Base-by-base conservation (phyloP, 1,140 invertebrate species). In the Drosophila dunni region DNA sequence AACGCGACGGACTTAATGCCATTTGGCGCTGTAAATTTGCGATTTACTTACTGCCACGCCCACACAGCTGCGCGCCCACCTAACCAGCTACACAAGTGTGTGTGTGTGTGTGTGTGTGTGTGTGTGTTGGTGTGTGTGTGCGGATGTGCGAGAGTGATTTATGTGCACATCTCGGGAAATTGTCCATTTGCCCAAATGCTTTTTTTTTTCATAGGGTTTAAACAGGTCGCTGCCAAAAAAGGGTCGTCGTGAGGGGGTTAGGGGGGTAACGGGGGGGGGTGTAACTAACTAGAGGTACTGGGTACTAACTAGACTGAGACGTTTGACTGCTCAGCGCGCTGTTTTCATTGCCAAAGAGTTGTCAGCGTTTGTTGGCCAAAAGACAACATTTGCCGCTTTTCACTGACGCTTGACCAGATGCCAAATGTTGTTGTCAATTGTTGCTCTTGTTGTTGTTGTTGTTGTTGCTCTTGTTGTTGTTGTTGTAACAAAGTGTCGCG, bases 1-100 rank as follows among this genome's bases (percentile, higher is more conserved):
- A 89, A 89, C 84, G 78, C 78, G 68, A 66, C 77, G 72, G 81
- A 78, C 85, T 88, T 88, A 88, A 88, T 88, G 84, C 69, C 84
- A 88, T 88, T 88, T 88, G 84, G 77, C 74, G 80, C 84, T 88
- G 85, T 76, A 89, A 89, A 84, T 86, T 89, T 89, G 81, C 84
- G 84, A 88, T 88, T 88, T 89, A 89, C 70, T 74, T 74, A 15
- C 9, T 33, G 40, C 56, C 70, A 73, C 70, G 70, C 70, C 70
- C 54, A 71, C 69, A 66, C 51, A 51, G 11, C 51, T n/a, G 36
- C 57, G 3, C 38, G 62, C 62, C 62, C 45, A 66, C 53, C 48
- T 8, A 17, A 20, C 15, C 34, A 42, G 36, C 24, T 24, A 24
- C 11, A 24, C 13, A 20, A 20, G 0, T 34, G 4, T 40, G 8